phyloP scores from a whole-genome alignment of 2,113 vertebrate genomes.

The Vulpes ferrilata region DNA sequence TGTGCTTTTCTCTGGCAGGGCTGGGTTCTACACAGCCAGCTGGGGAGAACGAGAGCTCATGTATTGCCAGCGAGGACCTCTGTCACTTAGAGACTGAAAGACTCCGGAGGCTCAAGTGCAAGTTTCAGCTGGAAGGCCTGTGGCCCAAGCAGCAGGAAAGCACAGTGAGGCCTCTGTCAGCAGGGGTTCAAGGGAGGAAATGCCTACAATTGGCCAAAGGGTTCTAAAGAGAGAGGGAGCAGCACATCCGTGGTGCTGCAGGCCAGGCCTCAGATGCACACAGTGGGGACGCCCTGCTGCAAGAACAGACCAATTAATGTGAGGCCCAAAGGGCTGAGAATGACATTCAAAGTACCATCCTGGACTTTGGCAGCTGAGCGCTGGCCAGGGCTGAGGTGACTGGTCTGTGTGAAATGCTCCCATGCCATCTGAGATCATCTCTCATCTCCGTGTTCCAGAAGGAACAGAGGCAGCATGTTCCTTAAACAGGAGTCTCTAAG shows the following conservation, averaged over 20 bases:
- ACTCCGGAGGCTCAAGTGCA: not conserved
- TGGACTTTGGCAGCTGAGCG: not conserved
- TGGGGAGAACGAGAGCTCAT: not conserved
- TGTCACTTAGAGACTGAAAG: not conserved
- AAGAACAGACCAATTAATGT: rapidly evolving
- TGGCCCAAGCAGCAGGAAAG: not conserved
- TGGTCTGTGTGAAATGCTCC: not conserved
- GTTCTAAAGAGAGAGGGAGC: not conserved
- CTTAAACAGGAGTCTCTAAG: not conserved
- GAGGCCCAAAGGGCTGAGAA: not conserved
- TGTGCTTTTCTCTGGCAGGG: not conserved
- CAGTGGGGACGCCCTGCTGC: not conserved
- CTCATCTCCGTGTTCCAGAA: not conserved
- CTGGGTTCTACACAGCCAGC: not conserved
- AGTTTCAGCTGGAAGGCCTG: not conserved
- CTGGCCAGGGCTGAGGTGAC: not conserved
- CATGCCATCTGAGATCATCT: not conserved
- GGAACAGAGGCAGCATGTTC: not conserved
- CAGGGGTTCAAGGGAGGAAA: not conserved
- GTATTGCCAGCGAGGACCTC: not conserved
- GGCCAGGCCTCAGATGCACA: too few species aligned
- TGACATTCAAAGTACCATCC: not conserved
- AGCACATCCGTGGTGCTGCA: rapidly evolving
- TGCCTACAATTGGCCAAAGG: not conserved
- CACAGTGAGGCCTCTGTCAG: not conserved